A percentile compares a stretch with the other conserved stretches of the same genome.
Evolutionary conservation across 2,797 vertebrate genomes (phyloP).

Genomic region (Odontamblyopus rebecca): DNA sequence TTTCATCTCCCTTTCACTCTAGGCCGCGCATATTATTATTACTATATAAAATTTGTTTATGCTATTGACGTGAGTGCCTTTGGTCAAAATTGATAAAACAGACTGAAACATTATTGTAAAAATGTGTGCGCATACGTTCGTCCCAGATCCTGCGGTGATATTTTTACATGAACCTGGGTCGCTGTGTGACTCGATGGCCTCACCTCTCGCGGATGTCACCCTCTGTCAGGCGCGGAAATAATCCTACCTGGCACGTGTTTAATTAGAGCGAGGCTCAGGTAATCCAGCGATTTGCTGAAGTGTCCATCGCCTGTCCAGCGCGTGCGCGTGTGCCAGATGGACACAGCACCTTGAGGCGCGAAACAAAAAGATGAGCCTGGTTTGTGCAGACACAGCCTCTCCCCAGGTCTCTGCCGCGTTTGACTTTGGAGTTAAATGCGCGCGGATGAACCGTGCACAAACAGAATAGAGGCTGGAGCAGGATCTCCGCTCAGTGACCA

Average conservation of each 20-base stretch:
- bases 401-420: slow-evolving; percentile 20
- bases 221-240: slow-evolving; percentile 80
- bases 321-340: slow-evolving; percentile 64
- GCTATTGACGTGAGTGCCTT: background rate
- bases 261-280: slow-evolving; percentile 92
- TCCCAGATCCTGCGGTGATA: background rate
- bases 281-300: slow-evolving; percentile 92
- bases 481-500: slow-evolving; percentile 2
- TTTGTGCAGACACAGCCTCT: slow-evolving; percentile 20
- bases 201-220: slow-evolving; percentile 79
- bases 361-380: slow-evolving; percentile 33
- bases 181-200: slow-evolving; percentile 72
- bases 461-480: slow-evolving; percentile 6
- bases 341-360: slow-evolving; percentile 36
- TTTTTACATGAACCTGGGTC: slow-evolving; percentile 32
- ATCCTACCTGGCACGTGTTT: slow-evolving; percentile 94
- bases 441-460: slow-evolving; percentile 14
- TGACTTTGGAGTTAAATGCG: slow-evolving; percentile 10
- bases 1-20: slow-evolving; percentile 17
- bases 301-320: slow-evolving; percentile 81
- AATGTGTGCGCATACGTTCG: background rate
- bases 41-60: slow-evolving; percentile 66
- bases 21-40: slow-evolving; percentile 70
- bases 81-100: background rate
- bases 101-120: background rate